These are phyloP conservation scores for Micropterix aruncella DNA, from an alignment of 2,888 invertebrate species.

Conservation along the genomic window DNA sequence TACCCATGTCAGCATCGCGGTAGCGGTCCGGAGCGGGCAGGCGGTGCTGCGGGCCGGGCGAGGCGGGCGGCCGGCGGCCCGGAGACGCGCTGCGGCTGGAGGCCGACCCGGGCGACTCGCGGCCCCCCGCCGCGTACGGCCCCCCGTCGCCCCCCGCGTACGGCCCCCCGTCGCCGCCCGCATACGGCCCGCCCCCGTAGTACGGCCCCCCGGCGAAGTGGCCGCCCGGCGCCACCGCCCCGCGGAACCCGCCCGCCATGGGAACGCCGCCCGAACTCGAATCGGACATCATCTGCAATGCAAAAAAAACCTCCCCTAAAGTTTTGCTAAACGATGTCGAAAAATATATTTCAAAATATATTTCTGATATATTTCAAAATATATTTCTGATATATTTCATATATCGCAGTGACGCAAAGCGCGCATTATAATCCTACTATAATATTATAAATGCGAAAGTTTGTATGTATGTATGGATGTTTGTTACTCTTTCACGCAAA, in stretches of 20 bases:
- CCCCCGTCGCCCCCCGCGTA: slow-evolving; percentile 36
- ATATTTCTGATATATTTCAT: too few relatives aligned
- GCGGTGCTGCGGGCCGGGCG: background rate
- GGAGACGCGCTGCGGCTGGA: slow-evolving; percentile 33
- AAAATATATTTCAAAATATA: too few relatives aligned
- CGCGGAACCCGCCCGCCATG: slow-evolving; percentile 23
- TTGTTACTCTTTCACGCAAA: too few relatives aligned
- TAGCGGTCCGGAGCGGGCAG: background rate
- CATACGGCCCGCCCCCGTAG: slow-evolving; percentile 31
- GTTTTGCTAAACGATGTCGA: too few relatives aligned
- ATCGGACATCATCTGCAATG: slow-evolving; percentile 27
- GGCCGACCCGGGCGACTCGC: slow-evolving; percentile 20
- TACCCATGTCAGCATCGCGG: background rate
- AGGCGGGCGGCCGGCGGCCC: slow-evolving; percentile 16
- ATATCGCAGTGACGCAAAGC: too few relatives aligned
- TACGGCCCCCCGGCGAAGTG: slow-evolving; percentile 36
- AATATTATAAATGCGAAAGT: too few relatives aligned
- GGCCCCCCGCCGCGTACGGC: slow-evolving; percentile 29
- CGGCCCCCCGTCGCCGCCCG: slow-evolving; percentile 25
- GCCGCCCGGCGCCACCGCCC: slow-evolving; percentile 19
- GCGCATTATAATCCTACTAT: too few relatives aligned
- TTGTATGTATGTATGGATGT: too few relatives aligned
- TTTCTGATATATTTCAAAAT: too few relatives aligned
- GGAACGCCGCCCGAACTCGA: slow-evolving; percentile 32
- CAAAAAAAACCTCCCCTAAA: background rate